Evolutionary conservation across 2,888 invertebrate genomes (phyloP), one percentile per base, ranked within the genome.

Genomic region (Agrotis clavis): DNA sequence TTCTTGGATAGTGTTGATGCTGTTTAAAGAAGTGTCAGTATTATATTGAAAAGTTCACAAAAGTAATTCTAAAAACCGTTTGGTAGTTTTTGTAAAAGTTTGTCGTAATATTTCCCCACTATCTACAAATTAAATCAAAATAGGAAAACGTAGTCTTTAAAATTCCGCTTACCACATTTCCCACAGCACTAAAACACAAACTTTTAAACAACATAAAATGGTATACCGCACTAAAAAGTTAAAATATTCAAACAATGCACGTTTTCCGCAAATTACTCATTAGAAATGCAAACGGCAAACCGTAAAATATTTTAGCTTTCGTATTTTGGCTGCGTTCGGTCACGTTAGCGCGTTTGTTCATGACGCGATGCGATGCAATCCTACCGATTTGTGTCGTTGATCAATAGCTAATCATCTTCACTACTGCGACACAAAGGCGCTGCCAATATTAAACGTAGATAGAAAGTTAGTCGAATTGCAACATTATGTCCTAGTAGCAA

Each of bases 181-280:
- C n/a, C 48, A 7, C 30, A 1, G 13, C 19, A 41, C 14, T 53
- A 30, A 53, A 67, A 13, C 16, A 18, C 9, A 51, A 56, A 16
- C 50, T 50, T 30, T 30, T 19, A 47, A 75, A 68, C 67, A 35
- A 45, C 50, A 18, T 11, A 30, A 48, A 47, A 72, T 35, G 16
- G n/a, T 35, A 48, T 45, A 74, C 45, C 19, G 50, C 9, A 35
- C 21, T 50, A 5, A 53, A 71, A 71, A 61, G 51, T 77, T 48
- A 59, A 72, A 66, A 63, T 54, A 63, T 72, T 67, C 21, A 51
- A 59, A 72, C 53, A 77, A 59, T 45, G 21, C 53, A 53, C 45
- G 48, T 51, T 41, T n/a, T 16, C 53, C 18, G 19, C 56, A 53
- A 72, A 66, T 72, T 18, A 59, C 18, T 48, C 62, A 78, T 78